A percentile compares a stretch with the other conserved stretches of the same genome.
Evolutionary conservation across 2,113 vertebrate species (phyloP).

Genomic region (Ptychochromis oligacanthus): DNA sequence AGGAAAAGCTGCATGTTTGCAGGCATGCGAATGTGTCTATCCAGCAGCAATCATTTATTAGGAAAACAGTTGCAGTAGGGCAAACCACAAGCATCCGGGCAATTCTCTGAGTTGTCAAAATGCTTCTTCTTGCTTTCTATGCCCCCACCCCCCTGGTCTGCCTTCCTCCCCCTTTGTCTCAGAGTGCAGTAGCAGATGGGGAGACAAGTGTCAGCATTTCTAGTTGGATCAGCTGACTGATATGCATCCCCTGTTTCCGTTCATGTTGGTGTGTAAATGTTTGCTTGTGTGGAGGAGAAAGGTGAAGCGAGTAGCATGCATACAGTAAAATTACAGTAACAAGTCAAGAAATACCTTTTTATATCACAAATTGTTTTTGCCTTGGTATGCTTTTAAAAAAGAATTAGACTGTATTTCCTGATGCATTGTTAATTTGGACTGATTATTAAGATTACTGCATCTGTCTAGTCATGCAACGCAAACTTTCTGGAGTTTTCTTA

Average conservation of each 20-base stretch:
- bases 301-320: constrained; percentile 51
- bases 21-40: constrained; percentile 61
- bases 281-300: constrained; percentile 43
- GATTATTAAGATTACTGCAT: not conserved
- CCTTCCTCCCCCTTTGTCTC: not conserved
- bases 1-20: constrained; percentile 46
- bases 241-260: constrained; percentile 62
- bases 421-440: not conserved
- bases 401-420: not conserved
- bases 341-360: constrained; percentile 49
- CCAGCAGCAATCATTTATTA: constrained; percentile 60
- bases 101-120: constrained; percentile 59
- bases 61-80: constrained; percentile 60
- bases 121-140: constrained; percentile 28
- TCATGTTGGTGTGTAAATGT: constrained; percentile 34
- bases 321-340: constrained; percentile 41
- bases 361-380: not conserved
- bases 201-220: constrained; percentile 68
- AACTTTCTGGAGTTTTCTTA: not conserved
- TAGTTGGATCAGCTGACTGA: constrained; percentile 72
- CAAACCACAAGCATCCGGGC: constrained; percentile 60
- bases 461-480: not conserved
- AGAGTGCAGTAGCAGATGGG: constrained; percentile 50
- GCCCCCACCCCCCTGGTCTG: not conserved
- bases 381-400: not conserved